Evolutionary conservation across 2,888 invertebrate genomes (phyloP).

Genomic region (Nudaria mundana): DNA sequence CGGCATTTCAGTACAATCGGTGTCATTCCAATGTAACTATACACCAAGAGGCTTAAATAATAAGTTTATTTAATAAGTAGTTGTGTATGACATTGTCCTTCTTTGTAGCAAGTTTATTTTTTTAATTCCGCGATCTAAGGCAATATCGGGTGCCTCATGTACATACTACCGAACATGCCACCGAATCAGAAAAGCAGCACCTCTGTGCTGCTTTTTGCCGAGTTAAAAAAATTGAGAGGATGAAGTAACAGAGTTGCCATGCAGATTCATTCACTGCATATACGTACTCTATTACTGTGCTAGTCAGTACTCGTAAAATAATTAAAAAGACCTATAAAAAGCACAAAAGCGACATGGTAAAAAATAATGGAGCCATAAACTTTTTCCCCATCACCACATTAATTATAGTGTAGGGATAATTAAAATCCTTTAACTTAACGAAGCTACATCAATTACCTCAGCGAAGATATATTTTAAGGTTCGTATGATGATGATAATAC

Average conservation of each 20-base stretch:
- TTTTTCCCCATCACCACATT: not conserved
- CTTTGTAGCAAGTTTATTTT: conserved; percentile 1
- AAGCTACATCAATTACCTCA: conserved; percentile 5
- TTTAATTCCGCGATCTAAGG: no score
- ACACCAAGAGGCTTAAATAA: conserved; percentile 3
- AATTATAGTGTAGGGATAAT: conserved; percentile 1
- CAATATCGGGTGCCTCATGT: no score
- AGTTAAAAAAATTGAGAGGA: no score
- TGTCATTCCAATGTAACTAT: conserved; percentile 11
- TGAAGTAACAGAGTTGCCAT: no score
- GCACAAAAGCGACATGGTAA: not conserved
- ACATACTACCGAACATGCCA: no score
- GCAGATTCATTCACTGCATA: no score
- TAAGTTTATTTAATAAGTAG: conserved; percentile 16
- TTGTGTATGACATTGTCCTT: conserved; percentile 10
- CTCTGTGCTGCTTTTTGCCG: no score
- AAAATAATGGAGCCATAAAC: not conserved
- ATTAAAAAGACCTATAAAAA: no score
- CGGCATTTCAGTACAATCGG: conserved; percentile 22
- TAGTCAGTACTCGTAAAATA: no score
- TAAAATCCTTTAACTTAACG: conserved; percentile 7
- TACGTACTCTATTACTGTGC: no score
- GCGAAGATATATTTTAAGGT: conserved; percentile 7
- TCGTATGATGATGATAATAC: conserved; percentile 11
- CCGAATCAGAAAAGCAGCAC: no score